These are phyloP conservation scores for Embiotoca jacksoni DNA, from an alignment of 2,113 vertebrate species.

Conservation along the genomic window DNA sequence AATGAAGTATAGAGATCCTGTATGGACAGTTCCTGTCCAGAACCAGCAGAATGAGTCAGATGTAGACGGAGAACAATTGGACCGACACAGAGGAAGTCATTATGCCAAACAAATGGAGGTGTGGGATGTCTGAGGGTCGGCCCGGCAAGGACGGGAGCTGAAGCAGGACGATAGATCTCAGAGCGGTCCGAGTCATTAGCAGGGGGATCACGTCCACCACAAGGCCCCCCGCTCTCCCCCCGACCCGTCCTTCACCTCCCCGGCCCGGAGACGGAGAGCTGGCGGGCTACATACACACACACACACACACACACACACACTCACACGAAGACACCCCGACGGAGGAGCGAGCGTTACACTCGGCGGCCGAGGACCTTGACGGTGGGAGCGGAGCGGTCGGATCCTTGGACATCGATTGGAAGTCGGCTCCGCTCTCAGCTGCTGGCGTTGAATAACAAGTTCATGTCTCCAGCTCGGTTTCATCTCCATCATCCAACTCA, in stretches of 20 bases:
- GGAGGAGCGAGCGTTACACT: constrained; percentile 35
- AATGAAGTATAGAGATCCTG: too few relatives aligned
- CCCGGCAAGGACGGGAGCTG: constrained; percentile 33
- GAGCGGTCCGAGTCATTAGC: constrained; percentile 47
- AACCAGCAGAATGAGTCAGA: background rate
- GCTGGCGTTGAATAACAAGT: background rate
- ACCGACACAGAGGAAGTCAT: background rate
- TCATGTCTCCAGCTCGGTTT: background rate
- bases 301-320: constrained; percentile 6
- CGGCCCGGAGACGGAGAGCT: constrained; percentile 47
- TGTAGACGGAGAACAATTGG: background rate
- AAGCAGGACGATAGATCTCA: constrained; percentile 33
- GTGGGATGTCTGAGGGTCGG: constrained; percentile 3
- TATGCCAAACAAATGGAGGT: constrained; percentile 10
- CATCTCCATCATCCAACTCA: background rate
- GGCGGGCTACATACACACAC: constrained; percentile 33
- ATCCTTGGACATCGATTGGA: constrained; percentile 34
- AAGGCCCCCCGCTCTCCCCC: constrained; percentile 37
- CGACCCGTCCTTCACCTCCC: constrained; percentile 65
- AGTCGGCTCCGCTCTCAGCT: constrained; percentile 24
- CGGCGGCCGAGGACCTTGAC: constrained; percentile 38
- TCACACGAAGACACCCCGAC: too few relatives aligned
- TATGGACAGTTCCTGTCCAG: background rate
- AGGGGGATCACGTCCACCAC: constrained; percentile 54
- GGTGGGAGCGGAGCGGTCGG: constrained; percentile 17